These are phyloP conservation scores for Carpatolechia fugitivella DNA, from an alignment of 2,888 invertebrate species.

Conservation along the genomic window DNA sequence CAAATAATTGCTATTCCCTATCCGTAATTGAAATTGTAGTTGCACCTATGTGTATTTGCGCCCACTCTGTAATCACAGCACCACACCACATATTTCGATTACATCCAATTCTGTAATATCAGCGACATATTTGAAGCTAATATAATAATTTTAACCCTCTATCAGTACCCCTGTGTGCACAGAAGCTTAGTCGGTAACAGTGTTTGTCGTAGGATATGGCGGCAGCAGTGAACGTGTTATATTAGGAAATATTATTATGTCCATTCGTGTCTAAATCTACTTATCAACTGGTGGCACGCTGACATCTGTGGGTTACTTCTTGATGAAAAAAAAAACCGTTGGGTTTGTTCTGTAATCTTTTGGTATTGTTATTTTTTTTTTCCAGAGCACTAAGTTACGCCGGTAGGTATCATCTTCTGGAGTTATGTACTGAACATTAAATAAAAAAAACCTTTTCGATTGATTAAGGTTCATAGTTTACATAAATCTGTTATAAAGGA, in stretches of 20 bases:
- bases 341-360: neutral
- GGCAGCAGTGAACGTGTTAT: neutral
- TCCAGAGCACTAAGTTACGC: too few species aligned
- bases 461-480: too few species aligned
- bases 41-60: too few species aligned
- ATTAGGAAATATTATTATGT: slow-evolving; percentile 45
- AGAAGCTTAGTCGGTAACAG: slow-evolving; percentile 75
- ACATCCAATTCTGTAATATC: slow-evolving; percentile 6
- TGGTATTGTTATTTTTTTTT: too few species aligned
- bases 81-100: neutral
- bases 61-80: neutral
- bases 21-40: too few species aligned
- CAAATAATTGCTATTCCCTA: too few species aligned
- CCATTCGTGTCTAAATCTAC: slow-evolving; percentile 72
- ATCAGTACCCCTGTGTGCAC: slow-evolving; percentile 60
- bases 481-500: too few species aligned
- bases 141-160: slow-evolving; percentile 4
- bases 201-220: slow-evolving; percentile 64
- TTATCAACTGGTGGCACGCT: slow-evolving; percentile 75
- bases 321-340: neutral
- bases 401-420: too few species aligned
- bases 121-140: slow-evolving; percentile 3
- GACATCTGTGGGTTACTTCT: slow-evolving; percentile 50
- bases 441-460: too few species aligned
- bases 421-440: too few species aligned